Evolutionary conservation across 2,888 invertebrate species (phyloP).

Genomic region (Dastarcus helophoroides): DNA sequence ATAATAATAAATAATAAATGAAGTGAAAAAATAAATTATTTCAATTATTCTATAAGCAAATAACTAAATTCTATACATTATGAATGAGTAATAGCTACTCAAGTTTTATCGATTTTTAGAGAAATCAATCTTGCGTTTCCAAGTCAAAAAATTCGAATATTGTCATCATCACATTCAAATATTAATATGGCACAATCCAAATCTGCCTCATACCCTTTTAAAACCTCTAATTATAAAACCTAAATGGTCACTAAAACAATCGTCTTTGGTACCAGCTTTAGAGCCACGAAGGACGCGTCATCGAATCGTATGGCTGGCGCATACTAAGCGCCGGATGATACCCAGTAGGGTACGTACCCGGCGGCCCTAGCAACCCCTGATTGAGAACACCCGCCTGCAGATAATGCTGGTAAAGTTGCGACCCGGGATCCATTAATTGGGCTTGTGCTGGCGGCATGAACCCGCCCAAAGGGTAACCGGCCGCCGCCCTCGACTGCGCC

Average conservation of each 20-base stretch:
- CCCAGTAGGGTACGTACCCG: conserved; percentile 46
- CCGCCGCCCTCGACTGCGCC: conserved; percentile 47
- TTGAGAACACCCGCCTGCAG: conserved; percentile 45
- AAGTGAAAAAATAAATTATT: too few relatives aligned
- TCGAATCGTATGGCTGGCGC: conserved; percentile 60
- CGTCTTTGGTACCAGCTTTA: conserved; percentile 28
- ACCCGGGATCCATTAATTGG: conserved; percentile 46
- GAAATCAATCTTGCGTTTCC: too few relatives aligned
- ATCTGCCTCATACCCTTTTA: too few relatives aligned
- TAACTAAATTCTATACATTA: too few relatives aligned
- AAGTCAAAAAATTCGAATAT: too few relatives aligned
- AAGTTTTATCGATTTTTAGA: too few relatives aligned
- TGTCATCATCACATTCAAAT: too few relatives aligned
- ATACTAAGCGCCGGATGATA: conserved; percentile 53
- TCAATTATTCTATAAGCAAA: too few relatives aligned
- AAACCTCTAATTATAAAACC: too few relatives aligned
- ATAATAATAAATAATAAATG: too few relatives aligned
- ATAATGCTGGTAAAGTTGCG: conserved; percentile 64
- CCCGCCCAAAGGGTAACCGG: conserved; percentile 46
- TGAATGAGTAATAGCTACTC: too few relatives aligned
- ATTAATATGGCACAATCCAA: too few relatives aligned
- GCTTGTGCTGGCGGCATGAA: conserved; percentile 44
- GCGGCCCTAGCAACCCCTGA: conserved; percentile 36
- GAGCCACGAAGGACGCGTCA: conserved; percentile 58
- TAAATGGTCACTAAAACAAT: conserved; percentile 19